A percentile compares a stretch with the other conserved stretches of the same genome.
Evolutionary conservation across 2,797 vertebrate species (phyloP).

Genomic region (Trichosurus vulpecula): DNA sequence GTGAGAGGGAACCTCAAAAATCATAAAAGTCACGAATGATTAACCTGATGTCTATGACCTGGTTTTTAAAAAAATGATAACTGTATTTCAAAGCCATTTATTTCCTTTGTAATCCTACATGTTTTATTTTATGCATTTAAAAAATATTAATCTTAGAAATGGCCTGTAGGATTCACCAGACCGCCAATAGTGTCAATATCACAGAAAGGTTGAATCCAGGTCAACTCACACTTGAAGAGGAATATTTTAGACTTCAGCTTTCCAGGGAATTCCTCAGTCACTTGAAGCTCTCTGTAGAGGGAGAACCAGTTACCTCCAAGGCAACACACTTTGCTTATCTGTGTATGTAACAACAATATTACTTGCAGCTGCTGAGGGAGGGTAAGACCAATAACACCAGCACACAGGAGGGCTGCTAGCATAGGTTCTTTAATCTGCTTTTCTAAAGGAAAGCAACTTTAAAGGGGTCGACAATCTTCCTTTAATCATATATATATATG

Average conservation of each 20-base stretch:
- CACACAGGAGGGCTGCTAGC: too few relatives aligned
- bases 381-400: too few relatives aligned
- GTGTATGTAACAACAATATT: too few relatives aligned
- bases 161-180: not conserved
- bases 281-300: not conserved
- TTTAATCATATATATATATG: too few relatives aligned
- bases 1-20: not conserved
- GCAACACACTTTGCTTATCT: not conserved
- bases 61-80: not conserved
- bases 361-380: too few relatives aligned
- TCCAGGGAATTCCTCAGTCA: not conserved
- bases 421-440: too few relatives aligned
- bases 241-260: not conserved
- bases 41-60: not conserved
- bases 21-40: not conserved
- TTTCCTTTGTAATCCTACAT: not conserved
- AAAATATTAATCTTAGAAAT: not conserved
- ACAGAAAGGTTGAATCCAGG: not conserved
- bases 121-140: not conserved
- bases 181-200: not conserved
- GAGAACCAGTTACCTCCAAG: not conserved
- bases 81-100: not conserved
- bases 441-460: too few relatives aligned
- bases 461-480: too few relatives aligned
- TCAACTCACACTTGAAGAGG: not conserved